These are phyloP conservation scores for Gisinianus flammeolus DNA, from an alignment of 2,888 invertebrate species.

Conservation along the genomic window DNA sequence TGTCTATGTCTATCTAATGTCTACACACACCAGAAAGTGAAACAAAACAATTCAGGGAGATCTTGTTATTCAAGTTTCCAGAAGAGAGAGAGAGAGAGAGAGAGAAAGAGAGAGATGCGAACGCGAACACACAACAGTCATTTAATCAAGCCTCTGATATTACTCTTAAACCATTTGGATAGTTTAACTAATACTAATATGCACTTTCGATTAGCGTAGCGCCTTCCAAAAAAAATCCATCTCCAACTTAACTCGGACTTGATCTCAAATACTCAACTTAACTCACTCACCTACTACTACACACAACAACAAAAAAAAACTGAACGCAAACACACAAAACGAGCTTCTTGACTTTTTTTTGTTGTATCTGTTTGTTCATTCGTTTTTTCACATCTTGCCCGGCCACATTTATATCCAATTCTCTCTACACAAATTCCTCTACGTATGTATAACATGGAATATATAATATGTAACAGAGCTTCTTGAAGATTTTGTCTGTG, in stretches of 20 bases:
- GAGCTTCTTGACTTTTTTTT: conserved; percentile 13
- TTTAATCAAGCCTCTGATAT: conserved; percentile 15
- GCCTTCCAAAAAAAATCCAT: neutral
- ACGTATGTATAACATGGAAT: neutral
- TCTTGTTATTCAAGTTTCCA: conserved; percentile 28
- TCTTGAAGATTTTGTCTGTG: too few species aligned
- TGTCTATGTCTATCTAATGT: neutral
- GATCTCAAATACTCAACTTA: neutral
- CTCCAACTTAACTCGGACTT: conserved; percentile 5
- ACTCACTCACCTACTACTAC: neutral
- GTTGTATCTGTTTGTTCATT: neutral
- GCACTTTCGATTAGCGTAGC: conserved; percentile 23
- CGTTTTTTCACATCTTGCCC: neutral
- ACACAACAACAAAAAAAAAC: conserved; percentile 2
- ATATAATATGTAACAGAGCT: too few species aligned
- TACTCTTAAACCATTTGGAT: conserved; percentile 23
- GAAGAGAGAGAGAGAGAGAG: neutral
- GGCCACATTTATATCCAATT: neutral
- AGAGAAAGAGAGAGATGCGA: neutral
- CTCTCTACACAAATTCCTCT: neutral
- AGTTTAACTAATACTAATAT: conserved; percentile 26
- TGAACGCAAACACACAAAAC: too few species aligned
- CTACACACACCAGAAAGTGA: neutral
- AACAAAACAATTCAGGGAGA: conserved; percentile 4
- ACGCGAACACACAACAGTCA: neutral